Evolutionary conservation across 1,140 invertebrate genomes (phyloP).

Genomic region (Glossosoma conforme): DNA sequence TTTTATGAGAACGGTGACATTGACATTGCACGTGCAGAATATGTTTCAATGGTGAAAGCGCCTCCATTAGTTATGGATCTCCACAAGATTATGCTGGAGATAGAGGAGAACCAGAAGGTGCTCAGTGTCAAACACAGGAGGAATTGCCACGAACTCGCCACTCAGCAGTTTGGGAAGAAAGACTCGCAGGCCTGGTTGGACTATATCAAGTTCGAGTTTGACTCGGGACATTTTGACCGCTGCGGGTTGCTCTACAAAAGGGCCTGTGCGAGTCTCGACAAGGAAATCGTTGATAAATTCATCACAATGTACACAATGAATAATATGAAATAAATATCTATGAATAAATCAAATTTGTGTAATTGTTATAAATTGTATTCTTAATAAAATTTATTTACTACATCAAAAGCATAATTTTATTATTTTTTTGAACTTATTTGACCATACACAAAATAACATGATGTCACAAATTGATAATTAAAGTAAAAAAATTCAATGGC

Average conservation of each 20-base stretch:
- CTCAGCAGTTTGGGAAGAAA: slow-evolving; percentile 49
- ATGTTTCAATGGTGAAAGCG: slow-evolving; percentile 37
- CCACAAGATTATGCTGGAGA: slow-evolving; percentile 49
- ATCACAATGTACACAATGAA: slow-evolving; percentile 21
- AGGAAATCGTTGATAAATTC: slow-evolving; percentile 15
- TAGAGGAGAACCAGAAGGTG: slow-evolving; percentile 47
- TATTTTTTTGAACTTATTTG: no score
- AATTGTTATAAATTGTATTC: no score
- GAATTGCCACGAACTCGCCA: slow-evolving; percentile 44
- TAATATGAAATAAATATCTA: no score
- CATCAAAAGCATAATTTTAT: no score
- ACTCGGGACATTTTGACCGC: slow-evolving; percentile 43
- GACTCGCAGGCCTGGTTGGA: slow-evolving; percentile 55
- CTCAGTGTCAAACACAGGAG: slow-evolving; percentile 38
- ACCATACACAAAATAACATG: no score
- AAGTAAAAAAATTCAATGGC: no score
- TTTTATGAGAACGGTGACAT: slow-evolving; percentile 38
- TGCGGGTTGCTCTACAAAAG: slow-evolving; percentile 44
- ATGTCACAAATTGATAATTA: no score
- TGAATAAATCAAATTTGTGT: no score
- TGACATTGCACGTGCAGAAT: slow-evolving; percentile 41
- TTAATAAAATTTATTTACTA: no score
- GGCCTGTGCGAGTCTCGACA: slow-evolving; percentile 37
- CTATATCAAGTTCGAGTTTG: slow-evolving; percentile 54
- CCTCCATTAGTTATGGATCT: slow-evolving; percentile 47